Conservation (phyloP, 2,888 invertebrate genomes). For the Dascillus cervinus region DNA sequence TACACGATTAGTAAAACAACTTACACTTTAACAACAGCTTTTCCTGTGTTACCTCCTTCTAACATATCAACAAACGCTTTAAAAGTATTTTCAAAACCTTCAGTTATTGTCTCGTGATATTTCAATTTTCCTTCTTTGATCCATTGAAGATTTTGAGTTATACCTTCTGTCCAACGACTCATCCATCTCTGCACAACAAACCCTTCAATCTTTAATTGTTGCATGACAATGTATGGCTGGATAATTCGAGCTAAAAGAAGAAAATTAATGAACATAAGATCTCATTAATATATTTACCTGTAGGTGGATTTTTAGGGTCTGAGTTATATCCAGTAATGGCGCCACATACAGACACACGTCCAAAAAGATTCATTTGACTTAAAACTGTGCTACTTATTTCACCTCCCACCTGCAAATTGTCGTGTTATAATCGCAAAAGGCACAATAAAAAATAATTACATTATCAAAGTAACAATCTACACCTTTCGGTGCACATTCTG, state of each 20-base stretch:
- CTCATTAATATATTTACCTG: conserved; percentile 34
- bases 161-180: conserved; percentile 53
- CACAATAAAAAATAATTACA: no score
- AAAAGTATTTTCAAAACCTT: conserved; percentile 69
- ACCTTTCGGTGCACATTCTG: conserved; percentile 56
- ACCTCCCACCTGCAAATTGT: conserved; percentile 58
- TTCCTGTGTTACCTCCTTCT: conserved; percentile 60
- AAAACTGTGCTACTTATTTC: conserved; percentile 52
- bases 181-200: conserved; percentile 50
- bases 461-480: conserved; percentile 74
- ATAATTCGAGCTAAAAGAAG: conserved; percentile 40
- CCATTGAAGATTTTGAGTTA: conserved; percentile 53
- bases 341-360: conserved; percentile 59
- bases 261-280: background rate
- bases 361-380: conserved; percentile 53
- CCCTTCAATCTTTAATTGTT: conserved; percentile 57
- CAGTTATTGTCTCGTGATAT: conserved; percentile 57
- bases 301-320: conserved; percentile 42
- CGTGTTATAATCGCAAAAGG: no score
- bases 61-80: conserved; percentile 57
- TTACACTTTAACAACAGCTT: conserved; percentile 56
- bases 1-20: no score
- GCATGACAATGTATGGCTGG: conserved; percentile 49
- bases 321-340: conserved; percentile 56
- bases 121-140: conserved; percentile 60